These are phyloP conservation scores for Neofelis nebulosa DNA, from an alignment of 2,113 vertebrate species.

Conservation along the genomic window DNA sequence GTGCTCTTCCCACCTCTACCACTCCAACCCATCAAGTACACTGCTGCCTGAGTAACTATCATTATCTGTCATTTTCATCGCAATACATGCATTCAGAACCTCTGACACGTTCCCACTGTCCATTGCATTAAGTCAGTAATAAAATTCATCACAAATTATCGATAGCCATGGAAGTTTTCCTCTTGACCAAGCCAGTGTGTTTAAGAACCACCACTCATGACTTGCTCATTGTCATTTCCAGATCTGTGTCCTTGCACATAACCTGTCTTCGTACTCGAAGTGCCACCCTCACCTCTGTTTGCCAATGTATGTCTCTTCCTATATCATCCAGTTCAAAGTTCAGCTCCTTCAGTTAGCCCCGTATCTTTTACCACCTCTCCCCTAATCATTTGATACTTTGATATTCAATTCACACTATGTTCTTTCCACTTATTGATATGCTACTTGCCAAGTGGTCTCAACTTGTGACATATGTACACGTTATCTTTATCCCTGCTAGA, in stretches of 20 bases:
- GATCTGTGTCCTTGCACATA: not conserved
- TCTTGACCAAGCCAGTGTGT: not conserved
- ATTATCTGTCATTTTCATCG: not conserved
- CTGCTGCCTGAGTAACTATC: not conserved
- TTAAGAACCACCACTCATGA: not conserved
- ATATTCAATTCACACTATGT: not conserved
- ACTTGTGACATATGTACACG: not conserved
- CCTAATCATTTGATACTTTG: not conserved
- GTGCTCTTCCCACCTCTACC: not conserved
- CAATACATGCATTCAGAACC: not conserved
- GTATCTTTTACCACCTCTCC: not conserved
- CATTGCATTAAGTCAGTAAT: not conserved
- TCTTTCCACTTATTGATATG: not conserved
- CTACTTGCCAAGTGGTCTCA: not conserved
- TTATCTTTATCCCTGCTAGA: not conserved
- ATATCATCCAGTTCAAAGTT: not conserved
- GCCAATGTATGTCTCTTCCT: not conserved
- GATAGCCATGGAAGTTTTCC: not conserved
- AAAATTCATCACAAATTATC: constrained; percentile 20
- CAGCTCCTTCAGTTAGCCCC: not conserved
- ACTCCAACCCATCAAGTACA: not conserved
- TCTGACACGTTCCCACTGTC: not conserved
- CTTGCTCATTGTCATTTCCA: not conserved
- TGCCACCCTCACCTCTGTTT: not conserved
- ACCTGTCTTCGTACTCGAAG: not conserved